Evolutionary conservation across 2,888 invertebrate genomes (phyloP), one percentile per base, ranked within the genome.

Genomic region (Leptopilina drosophilae): DNA sequence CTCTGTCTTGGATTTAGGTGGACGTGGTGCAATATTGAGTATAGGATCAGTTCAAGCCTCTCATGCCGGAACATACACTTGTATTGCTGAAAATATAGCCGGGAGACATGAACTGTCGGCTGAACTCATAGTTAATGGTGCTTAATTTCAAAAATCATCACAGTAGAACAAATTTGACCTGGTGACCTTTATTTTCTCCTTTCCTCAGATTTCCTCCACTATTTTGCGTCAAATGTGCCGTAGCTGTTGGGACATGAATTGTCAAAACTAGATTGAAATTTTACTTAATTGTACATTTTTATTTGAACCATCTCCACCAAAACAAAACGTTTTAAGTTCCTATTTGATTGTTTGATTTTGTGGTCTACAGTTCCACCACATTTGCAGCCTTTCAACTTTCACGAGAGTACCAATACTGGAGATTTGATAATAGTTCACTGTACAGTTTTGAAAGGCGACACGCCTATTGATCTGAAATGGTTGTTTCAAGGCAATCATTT

Each of bases 21-120:
- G 94, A 89, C 94, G 95, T 77, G 94, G 95, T 78, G 95, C 95
- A 85, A 94, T 95, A 83, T 88, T 94, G 78, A 93, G 93, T 88
- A 94, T 94, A 86, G 93, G 93, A 89, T 92, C 93, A 8, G 93
- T 94, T 64, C 91, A 93, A 80, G 93, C 93, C 2, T 91, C 93
- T 81, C 94, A 94, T 88, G 93, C 93, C 77, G 94, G 94, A 79
- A 93, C 93, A 86, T 95, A 94, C 89, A 94, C 94, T 76, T 94
- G 94, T 89, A 91, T 93, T 86, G 94, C 94, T 69, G 92, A 92
- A 87, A 94, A 94, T 91, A 88, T 91, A 73, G 94, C 93, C 73
- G 94, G 94, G 80, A 91, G 92, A 87, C 92, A 93, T 86, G 92
- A 93, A 85, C 92, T 93, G 82, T 93, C 93, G 81, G 93, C 94